Evolutionary conservation across 2,113 vertebrate species (phyloP), one percentile per base, ranked within the genome.

Genomic region (Pimephales promelas): DNA sequence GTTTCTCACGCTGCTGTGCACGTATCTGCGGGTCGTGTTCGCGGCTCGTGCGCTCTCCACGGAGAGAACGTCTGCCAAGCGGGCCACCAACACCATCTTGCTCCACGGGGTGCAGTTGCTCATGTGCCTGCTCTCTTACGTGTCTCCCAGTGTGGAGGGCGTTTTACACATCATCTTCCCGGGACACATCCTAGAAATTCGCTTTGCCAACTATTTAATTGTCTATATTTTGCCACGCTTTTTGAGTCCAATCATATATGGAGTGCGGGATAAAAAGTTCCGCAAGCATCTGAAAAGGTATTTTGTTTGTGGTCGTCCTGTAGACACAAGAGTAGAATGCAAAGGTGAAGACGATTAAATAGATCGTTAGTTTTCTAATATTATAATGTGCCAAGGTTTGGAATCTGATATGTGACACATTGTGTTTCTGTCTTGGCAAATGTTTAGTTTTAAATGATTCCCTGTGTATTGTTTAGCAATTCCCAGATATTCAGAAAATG

Each of bases 71-170:
- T 93, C 85, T 0, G 91, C 92, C 4, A 87, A 90, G 57, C 88
- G 76, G 3, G 92, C 91, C 47, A 90, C 90, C 56, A 94, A 91
- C 84, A 95, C 93, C 86, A 94, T 95, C 88, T 81, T 94, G 47
- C 88, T 95, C 1, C 94, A 95, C 40, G 94, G 92, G 0, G 87
- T 45, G 1, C 93, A 95, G 91, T 87, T 94, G 57, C 86, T 92
- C 62, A 92, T 95, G 93, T 95, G 94, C 85, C 83, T 94, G 91
- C 90, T 94, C 13, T 93, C 92, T 40, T 94, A 94, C 84, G 70
- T 94, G 73, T 93, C 92, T 7, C 92, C 92, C 1, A 92, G 85
- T 0, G 81, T 94, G 68, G 93, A 94, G 88, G 1, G 88, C 0
- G 1, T 91, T 0, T 84, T 95, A 13, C 83, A 31, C 22, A 72